Evolutionary conservation across 1,140 invertebrate genomes (phyloP).

Genomic region (Hormaphis cornu): DNA sequence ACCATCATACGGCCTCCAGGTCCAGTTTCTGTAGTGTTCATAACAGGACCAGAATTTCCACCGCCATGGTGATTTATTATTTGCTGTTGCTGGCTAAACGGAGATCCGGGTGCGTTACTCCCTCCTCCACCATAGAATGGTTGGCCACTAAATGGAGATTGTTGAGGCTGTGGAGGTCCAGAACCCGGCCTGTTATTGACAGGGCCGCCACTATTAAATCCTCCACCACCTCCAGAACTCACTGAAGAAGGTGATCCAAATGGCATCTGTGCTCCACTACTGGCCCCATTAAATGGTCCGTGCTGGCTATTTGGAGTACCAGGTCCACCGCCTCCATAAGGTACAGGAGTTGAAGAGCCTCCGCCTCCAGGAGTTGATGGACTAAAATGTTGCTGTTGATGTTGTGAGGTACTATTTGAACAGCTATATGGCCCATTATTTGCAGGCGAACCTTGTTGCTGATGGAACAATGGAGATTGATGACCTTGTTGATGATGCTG

Average conservation of each 20-base stretch:
- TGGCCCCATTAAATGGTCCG: neutral
- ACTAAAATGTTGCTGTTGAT: constrained; percentile 5
- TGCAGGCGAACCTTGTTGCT: constrained; percentile 11
- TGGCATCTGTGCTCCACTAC: neutral
- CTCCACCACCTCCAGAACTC: constrained; percentile 6
- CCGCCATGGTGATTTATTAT: constrained; percentile 3
- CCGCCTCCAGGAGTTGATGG: constrained; percentile 1
- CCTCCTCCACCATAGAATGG: constrained; percentile 2
- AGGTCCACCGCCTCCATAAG: neutral
- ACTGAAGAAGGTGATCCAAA: constrained; percentile 25
- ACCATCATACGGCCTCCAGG: constrained; percentile 6
- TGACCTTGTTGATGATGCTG: constrained; percentile 21
- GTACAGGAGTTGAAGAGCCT: constrained; percentile 14
- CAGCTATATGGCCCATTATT: neutral
- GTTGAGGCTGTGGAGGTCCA: neutral
- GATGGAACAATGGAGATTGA: constrained; percentile 20
- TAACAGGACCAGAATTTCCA: neutral
- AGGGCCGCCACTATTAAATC: neutral
- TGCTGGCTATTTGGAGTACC: constrained; percentile 9
- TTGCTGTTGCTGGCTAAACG: neutral
- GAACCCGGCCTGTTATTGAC: neutral
- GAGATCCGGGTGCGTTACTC: neutral
- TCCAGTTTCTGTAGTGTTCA: neutral
- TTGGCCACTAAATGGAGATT: constrained; percentile 1
- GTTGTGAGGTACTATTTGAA: constrained; percentile 7